Evolutionary conservation across 2,888 invertebrate genomes (phyloP), one percentile per base, ranked within the genome.

Genomic region (Ethmia dodecea): DNA sequence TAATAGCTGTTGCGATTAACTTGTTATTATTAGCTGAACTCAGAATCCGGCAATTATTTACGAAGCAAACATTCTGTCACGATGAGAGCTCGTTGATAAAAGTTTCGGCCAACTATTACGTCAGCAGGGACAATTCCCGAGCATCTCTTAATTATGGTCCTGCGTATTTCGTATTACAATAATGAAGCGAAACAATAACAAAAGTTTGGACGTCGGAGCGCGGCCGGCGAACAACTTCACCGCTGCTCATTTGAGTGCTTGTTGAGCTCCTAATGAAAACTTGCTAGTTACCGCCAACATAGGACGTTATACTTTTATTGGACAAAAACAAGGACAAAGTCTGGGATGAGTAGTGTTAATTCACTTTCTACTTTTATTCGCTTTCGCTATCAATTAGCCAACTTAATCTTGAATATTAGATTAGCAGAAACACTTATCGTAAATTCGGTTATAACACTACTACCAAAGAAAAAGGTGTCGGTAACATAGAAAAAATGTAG

Each of bases 181-280:
- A 86, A 86, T 81, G 78, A 83, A 84, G 72, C 63, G 72, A 75
- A 81, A 83, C 80, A 83, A 84, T 83, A 83, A 81, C 77, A 76
- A 79, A 86, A 86, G 79, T 86, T 83, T 71, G 71, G 76, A 71
- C 70, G 69, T 51, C 63, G 72, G 61, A 62, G 63, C 65, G 63
- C 66, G 67, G 69, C 62, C 65, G 55, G 63, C 63, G 72, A 60
- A 61, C 72, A 76, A 76, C 73, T 77, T 71, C 55, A 49, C 49
- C 50, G 60, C 66, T 75, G 79, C 77, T 80, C 77, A 74, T 72
- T 78, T 74, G 75, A 83, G 79, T 78, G 79, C 72, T 77, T 72
- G 79, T 77, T 73, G 74, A 74, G 72, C 59, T 74, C 56, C 73
- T 81, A 77, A 83, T 78, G 76, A 76, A 80, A 80, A 83, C 76